Evolutionary conservation across 2,888 invertebrate species (phyloP).

Genomic region (Brachyopa scutellaris): DNA sequence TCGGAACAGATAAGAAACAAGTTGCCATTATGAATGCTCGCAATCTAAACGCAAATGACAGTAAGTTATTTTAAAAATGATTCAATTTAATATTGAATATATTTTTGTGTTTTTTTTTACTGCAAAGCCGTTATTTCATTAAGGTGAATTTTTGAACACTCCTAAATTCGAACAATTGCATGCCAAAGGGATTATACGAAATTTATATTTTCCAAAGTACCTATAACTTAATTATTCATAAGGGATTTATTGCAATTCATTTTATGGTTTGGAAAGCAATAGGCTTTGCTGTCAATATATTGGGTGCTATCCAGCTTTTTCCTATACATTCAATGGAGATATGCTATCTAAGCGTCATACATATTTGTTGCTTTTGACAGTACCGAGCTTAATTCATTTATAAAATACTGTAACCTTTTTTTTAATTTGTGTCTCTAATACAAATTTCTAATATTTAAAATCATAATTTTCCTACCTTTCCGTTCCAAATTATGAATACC

Average conservation of each 20-base stretch:
- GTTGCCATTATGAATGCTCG: slow-evolving; percentile 80
- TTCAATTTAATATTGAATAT: slow-evolving; percentile 58
- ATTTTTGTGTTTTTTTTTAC: slow-evolving; percentile 22
- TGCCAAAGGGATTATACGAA: slow-evolving; percentile 18
- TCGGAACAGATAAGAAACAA: slow-evolving; percentile 79
- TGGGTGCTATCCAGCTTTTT: too few relatives aligned
- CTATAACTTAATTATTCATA: too few relatives aligned
- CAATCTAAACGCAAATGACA: slow-evolving; percentile 79
- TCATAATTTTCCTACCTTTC: slow-evolving; percentile 1
- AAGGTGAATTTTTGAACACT: slow-evolving; percentile 42
- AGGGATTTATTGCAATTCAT: background rate
- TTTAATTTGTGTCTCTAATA: too few relatives aligned
- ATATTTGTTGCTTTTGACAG: too few relatives aligned
- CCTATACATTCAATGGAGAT: too few relatives aligned
- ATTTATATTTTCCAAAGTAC: too few relatives aligned
- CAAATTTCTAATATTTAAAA: slow-evolving; percentile 9
- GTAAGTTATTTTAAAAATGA: slow-evolving; percentile 77
- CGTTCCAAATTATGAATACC: slow-evolving; percentile 4
- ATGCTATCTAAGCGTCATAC: too few relatives aligned
- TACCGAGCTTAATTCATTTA: background rate
- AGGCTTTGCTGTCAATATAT: too few relatives aligned
- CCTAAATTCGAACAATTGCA: slow-evolving; percentile 49
- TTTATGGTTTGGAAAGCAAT: too few relatives aligned
- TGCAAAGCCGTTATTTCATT: slow-evolving; percentile 19
- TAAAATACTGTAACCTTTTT: background rate